Evolutionary conservation across 2,888 invertebrate genomes (phyloP).

Genomic region (Petrophora chlorosata): DNA sequence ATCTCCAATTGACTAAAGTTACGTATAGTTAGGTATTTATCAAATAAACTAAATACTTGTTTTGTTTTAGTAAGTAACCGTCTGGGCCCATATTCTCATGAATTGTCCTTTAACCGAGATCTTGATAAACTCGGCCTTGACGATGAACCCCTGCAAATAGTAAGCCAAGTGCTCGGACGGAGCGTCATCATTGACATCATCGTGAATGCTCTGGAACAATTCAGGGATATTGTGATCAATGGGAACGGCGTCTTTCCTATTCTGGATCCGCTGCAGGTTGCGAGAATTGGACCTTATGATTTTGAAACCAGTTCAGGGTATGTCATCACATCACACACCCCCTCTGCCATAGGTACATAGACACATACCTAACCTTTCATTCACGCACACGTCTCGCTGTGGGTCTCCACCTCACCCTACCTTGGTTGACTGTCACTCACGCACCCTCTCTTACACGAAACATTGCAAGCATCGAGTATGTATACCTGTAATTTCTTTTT

Average conservation of each 20-base stretch:
- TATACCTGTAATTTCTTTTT: too few relatives aligned
- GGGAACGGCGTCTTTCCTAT: constrained; percentile 55
- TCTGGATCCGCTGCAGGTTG: constrained; percentile 50
- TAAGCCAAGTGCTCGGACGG: constrained; percentile 32
- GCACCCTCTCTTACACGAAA: too few relatives aligned
- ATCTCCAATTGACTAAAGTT: too few relatives aligned
- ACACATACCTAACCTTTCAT: too few relatives aligned
- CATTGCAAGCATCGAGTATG: too few relatives aligned
- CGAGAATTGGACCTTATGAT: constrained; percentile 46
- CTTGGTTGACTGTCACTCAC: constrained; percentile 49
- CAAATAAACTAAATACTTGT: too few relatives aligned
- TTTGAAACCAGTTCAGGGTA: constrained; percentile 44
- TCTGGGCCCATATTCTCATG: constrained; percentile 27
- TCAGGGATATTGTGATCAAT: constrained; percentile 52
- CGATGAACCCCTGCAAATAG: constrained; percentile 16
- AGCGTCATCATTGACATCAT: constrained; percentile 43
- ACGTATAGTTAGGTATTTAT: too few relatives aligned
- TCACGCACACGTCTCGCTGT: constrained; percentile 51
- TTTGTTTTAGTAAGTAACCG: constrained; percentile 10
- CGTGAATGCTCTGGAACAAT: constrained; percentile 40
- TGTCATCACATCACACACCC: too few relatives aligned
- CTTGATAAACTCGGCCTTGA: too few relatives aligned
- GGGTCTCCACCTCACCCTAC: constrained; percentile 48
- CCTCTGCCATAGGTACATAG: too few relatives aligned
- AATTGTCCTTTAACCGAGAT: constrained; percentile 17